Evolutionary conservation across 2,797 vertebrate genomes (phyloP).

Genomic region (Acomys russatus): DNA sequence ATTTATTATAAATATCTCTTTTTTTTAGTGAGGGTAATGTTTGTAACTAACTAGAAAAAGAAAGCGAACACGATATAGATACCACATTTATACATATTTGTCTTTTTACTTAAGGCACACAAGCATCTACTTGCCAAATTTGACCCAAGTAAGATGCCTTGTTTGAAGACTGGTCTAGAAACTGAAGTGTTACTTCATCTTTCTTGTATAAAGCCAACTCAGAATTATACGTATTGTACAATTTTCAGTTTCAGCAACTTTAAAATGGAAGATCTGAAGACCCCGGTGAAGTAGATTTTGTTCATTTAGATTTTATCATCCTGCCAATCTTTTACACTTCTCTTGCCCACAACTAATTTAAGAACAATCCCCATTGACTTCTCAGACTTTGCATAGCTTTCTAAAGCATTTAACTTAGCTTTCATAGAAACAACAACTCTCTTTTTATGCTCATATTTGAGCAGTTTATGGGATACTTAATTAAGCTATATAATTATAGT

Average conservation of each 20-base stretch:
- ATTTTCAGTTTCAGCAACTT: constrained; percentile 57
- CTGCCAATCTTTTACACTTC: constrained; percentile 33
- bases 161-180: not conserved
- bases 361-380: not conserved
- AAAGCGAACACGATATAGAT: not conserved
- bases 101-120: constrained; percentile 44
- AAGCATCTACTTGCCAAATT: constrained; percentile 46
- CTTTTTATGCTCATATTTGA: constrained; percentile 72
- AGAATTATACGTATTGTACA: constrained; percentile 14
- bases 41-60: constrained; percentile 31
- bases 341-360: constrained; percentile 59
- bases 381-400: constrained; percentile 38
- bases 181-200: constrained; percentile 15
- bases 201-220: constrained; percentile 48
- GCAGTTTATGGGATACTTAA: constrained; percentile 76
- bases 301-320: constrained; percentile 69
- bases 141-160: constrained; percentile 6
- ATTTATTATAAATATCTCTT: constrained; percentile 12
- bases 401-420: constrained; percentile 72
- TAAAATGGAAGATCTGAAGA: constrained; percentile 47
- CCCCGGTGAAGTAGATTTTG: constrained; percentile 46
- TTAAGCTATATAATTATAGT: constrained; percentile 79
- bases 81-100: not conserved
- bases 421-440: constrained; percentile 72
- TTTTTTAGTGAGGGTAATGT: constrained; percentile 23